Evolutionary conservation across 2,113 vertebrate genomes (phyloP), one percentile per base, ranked within the genome.

Genomic region (Columbina picui): DNA sequence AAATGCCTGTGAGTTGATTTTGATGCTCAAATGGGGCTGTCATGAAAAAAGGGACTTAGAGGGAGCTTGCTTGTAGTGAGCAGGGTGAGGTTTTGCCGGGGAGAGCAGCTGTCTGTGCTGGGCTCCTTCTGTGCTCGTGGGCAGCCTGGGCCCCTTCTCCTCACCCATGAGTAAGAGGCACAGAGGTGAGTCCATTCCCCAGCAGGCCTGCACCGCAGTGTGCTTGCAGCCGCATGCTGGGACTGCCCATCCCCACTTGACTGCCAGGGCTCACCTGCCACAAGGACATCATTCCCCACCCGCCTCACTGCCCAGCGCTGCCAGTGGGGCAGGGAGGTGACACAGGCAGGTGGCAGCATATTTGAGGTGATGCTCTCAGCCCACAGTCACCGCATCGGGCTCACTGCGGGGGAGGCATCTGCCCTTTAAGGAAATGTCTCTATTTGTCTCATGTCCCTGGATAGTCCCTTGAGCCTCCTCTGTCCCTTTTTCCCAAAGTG

Each of bases 401-500:
- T 83, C 29, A 23, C 43, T 4, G 3, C 4, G 5, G 39, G 43
- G 39, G 41, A 84, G 64, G 50, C 50, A 84, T 70, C 36, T 81
- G 47, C 67, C 73, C 71, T 57, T 85, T 67, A 88, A 86, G 73
- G 84, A 88, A 94, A 88, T 53, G 30, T 67, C 45, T 63, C 36
- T 85, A 1, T 87, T 77, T 94, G 53, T 30, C 63, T 60, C 32
- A 6, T 1, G 13, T 60, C 59, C n/a, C 68, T 69, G 59, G 30
- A 60, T 3, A 3, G 65, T 84, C 87, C 61, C 57, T 57, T 23
- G 71, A 80, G 87, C n/a, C 41, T 80, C n/a, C 49, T 78, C 87
- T 55, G 49, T 94, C 84, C 73, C 94, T 87, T 49, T 50, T 73
- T 93, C 83, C 63, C 81, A 56, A 90, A 91, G 67, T 60, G 68